Evolutionary conservation across 1,140 invertebrate species (phyloP), one percentile per base, ranked within the genome.

Genomic region (Drosophila tropicalis): DNA sequence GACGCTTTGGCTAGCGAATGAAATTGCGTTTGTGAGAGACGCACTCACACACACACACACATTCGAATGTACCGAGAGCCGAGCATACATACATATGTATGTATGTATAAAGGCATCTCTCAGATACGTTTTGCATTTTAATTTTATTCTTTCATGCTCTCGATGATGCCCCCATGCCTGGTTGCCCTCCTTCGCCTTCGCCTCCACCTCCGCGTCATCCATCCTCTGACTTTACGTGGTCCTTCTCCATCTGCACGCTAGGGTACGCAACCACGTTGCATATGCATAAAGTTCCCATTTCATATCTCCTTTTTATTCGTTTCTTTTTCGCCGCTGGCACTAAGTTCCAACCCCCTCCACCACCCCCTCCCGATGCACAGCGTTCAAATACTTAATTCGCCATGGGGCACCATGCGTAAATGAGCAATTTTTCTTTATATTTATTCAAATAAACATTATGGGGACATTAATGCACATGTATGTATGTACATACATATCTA

Each of bases 1-100:
- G 85, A 78, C 85, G 84, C 84, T 89, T 64, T 63, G 9, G 79
- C 77, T 85, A 89, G 80, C 84, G 84, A 89, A 89, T 89, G 84
- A 89, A 89, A 89, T 89, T 74, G 84, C 85, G 81, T 84, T 67
- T 70, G 70, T 75, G 67, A 54, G 68, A 61, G 47, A 58, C 51
- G 61, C 67, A 70, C 55, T 57, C 72, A 61, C 36, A 41, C 12
- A 62, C 34, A 47, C 63, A 57, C 36, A 62, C 55, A 56, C 62
- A 12, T 13, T 12, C 9, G 17, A 22, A 22, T 9, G 19, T 51
- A 51, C 9, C 12, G 13, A 51, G 58, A 17, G 62, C 63, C 17
- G 66, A n/a, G 72, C 58, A 65, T 40, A 40, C 12, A 40, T 13
- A 40, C 13, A 40, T n/a, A 44, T 5, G 6, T 44, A 44, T 1